Percentiles rank a stretch among this genome's conserved stretches.
Evolutionary conservation across 1,140 invertebrate species (phyloP).

Genomic region (Cotesia glomerata): DNA sequence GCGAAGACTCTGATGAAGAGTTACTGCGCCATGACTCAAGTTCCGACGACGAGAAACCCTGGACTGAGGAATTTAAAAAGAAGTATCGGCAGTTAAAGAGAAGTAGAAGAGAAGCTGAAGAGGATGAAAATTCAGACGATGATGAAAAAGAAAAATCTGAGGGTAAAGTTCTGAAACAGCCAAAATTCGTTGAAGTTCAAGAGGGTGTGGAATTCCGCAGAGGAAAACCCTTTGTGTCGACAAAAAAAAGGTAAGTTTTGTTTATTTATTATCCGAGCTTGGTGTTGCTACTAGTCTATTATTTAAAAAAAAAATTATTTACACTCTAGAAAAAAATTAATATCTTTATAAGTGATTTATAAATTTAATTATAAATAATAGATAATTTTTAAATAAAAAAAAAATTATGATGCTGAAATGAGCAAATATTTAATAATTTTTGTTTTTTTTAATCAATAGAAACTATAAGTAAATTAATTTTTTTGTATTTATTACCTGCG

Average conservation of each 20-base stretch:
- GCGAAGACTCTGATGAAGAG: constrained; percentile 46
- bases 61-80: constrained; percentile 80
- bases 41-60: constrained; percentile 79
- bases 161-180: constrained; percentile 48
- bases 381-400: too few relatives aligned
- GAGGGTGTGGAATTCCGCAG: constrained; percentile 69
- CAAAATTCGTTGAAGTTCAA: constrained; percentile 72
- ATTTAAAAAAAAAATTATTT: too few relatives aligned
- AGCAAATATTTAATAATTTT: too few relatives aligned
- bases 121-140: constrained; percentile 57
- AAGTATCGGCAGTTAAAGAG: constrained; percentile 68
- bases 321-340: too few relatives aligned
- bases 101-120: constrained; percentile 55
- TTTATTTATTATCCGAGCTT: too few relatives aligned
- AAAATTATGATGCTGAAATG: too few relatives aligned
- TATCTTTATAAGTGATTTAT: too few relatives aligned
- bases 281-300: constrained; percentile 25
- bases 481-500: too few relatives aligned
- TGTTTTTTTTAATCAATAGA: too few relatives aligned
- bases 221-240: constrained; percentile 60
- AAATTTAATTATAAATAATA: too few relatives aligned
- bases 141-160: constrained; percentile 54
- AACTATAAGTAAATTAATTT: too few relatives aligned
- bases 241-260: constrained; percentile 62
- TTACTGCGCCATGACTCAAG: constrained; percentile 47